Evolutionary conservation across 2,113 vertebrate species (phyloP), one percentile per base, ranked within the genome.

Genomic region (Osmerus eperlanus): DNA sequence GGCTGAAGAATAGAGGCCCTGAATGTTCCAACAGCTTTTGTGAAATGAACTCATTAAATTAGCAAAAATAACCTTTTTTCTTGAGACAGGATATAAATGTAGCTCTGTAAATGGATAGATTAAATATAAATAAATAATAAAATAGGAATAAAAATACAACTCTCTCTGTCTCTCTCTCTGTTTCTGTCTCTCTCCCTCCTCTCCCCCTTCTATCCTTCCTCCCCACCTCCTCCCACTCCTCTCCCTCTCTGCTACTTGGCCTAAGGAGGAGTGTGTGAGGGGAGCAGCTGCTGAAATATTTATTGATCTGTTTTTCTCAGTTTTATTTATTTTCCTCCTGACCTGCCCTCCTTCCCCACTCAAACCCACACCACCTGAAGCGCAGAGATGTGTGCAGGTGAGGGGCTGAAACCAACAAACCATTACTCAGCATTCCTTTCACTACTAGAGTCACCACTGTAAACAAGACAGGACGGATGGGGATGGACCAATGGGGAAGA

Each of bases 221-320:
- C 80, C 72, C 74, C 25, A 63, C 78, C 72, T 70, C 75, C 47
- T 65, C 18, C 62, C 76, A 23, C 60, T 65, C 70, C 77, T 74
- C 51, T 52, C 65, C 14, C 56, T 51, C 47, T 60, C 19, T 36
- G 11, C 23, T n/a, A 9, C 11, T 79, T 86, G 75, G 84, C 86
- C 86, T 69, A 81, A 81, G 84, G 83, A 85, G 82, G 64, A 86
- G 82, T 85, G 81, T 76, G 81, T 81, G 79, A 85, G 79, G 83
- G 85, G 83, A 88, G 83, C 85, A 85, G 88, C 88, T 89, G 85
- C 87, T 93, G 88, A 92, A 92, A 93, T 93, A 91, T 93, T 90
- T 91, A 92, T 92, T 85, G 91, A 93, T 92, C 92, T 90, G 91
- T 90, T 90, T 91, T 91, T 82, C 80, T 78, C 74, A 79, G 76